These are phyloP conservation scores for Coregonus ussuriensis DNA, from an alignment of 2,797 vertebrate genomes.

Conservation along the genomic window DNA sequence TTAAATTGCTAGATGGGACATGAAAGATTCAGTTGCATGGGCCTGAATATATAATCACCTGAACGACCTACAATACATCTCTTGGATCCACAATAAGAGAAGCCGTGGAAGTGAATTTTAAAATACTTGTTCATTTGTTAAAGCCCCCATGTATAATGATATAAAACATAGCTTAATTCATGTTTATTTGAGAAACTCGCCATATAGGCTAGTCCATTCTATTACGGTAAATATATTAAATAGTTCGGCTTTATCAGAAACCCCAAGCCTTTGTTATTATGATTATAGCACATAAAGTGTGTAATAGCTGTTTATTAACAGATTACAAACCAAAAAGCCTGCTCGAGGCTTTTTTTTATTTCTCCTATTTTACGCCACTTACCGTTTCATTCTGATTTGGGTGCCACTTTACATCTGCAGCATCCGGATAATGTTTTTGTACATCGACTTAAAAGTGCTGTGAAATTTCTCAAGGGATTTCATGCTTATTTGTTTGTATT, in stretches of 20 bases:
- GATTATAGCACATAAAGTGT: slow-evolving; percentile 50
- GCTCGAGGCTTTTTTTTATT: slow-evolving; percentile 60
- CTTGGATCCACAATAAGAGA: slow-evolving; percentile 37
- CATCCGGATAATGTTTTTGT: slow-evolving; percentile 52
- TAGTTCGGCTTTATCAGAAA: slow-evolving; percentile 57
- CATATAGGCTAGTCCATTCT: slow-evolving; percentile 38
- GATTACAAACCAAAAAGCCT: slow-evolving; percentile 61
- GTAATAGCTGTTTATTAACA: slow-evolving; percentile 75
- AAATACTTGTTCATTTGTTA: slow-evolving; percentile 64
- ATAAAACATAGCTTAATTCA: slow-evolving; percentile 48
- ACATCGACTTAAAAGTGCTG: slow-evolving; percentile 60
- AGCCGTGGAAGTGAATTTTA: slow-evolving; percentile 52
- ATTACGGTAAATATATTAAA: slow-evolving; percentile 58
- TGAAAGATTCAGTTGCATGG: slow-evolving; percentile 63
- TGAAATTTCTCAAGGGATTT: slow-evolving; percentile 61
- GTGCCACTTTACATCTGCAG: slow-evolving; percentile 47
- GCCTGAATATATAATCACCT: slow-evolving; percentile 64
- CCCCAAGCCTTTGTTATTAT: slow-evolving; percentile 54
- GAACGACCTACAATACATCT: slow-evolving; percentile 55
- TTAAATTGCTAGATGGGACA: slow-evolving; percentile 61
- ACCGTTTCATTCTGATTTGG: slow-evolving; percentile 66
- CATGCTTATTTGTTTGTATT: slow-evolving; percentile 54
- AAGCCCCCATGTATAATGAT: slow-evolving; percentile 46
- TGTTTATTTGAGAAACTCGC: slow-evolving; percentile 54
- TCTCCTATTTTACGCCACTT: slow-evolving; percentile 56